Percentiles rank a stretch among this genome's conserved stretches.
These are phyloP conservation scores for Chitala chitala DNA, from an alignment of 2,113 vertebrate species.

Conservation along the genomic window DNA sequence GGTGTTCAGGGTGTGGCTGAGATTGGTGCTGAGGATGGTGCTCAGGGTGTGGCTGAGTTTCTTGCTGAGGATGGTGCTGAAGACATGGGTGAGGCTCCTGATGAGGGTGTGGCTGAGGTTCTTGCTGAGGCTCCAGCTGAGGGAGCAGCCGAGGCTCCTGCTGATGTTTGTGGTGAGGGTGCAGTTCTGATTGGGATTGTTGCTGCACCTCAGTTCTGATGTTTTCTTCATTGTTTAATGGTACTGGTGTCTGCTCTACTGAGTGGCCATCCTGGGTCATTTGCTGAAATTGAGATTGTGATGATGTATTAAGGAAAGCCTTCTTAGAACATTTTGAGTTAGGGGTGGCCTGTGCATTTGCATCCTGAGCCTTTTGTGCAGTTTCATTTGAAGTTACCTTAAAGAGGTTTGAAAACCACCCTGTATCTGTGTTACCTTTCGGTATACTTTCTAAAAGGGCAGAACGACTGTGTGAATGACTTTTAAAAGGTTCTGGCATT, in stretches of 20 bases:
- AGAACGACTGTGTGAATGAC: conserved; percentile 44
- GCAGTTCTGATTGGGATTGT: too few species aligned
- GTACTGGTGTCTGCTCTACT: not conserved
- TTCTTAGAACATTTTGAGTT: conserved; percentile 40
- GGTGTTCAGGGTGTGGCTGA: too few species aligned
- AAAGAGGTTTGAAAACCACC: conserved; percentile 72
- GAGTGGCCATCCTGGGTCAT: not conserved
- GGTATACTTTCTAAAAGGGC: conserved; percentile 55
- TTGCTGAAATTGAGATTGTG: conserved; percentile 24
- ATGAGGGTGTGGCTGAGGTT: too few species aligned
- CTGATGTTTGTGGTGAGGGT: too few species aligned
- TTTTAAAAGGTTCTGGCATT: conserved; percentile 32
- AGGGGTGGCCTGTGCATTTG: conserved; percentile 38
- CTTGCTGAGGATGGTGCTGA: too few species aligned
- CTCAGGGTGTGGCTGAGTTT: too few species aligned
- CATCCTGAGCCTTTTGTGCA: conserved; percentile 1
- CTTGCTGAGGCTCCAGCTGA: too few species aligned
- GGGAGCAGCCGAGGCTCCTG: too few species aligned
- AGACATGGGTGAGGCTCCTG: too few species aligned
- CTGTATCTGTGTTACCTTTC: conserved; percentile 60
- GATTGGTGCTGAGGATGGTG: too few species aligned
- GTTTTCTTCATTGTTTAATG: not conserved
- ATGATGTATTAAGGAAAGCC: conserved; percentile 25
- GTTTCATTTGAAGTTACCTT: conserved; percentile 55
- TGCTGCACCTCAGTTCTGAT: conserved; percentile 6